These are phyloP conservation scores for Sterna hirundo DNA, from an alignment of 2,113 vertebrate genomes.

Conservation along the genomic window DNA sequence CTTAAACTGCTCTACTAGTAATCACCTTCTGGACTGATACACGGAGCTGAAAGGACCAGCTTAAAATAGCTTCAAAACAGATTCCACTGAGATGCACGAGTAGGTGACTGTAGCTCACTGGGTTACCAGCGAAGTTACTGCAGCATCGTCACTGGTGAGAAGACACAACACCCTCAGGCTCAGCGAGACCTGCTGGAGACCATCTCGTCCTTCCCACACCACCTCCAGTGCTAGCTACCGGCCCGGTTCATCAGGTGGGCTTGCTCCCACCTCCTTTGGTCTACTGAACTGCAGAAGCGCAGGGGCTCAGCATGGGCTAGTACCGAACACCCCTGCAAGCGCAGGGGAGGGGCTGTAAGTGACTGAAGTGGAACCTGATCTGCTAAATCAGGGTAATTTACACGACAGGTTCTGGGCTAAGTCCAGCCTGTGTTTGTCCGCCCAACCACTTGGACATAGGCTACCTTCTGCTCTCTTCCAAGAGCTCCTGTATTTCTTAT, in stretches of 20 bases:
- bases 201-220: neutral
- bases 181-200: neutral
- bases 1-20: neutral
- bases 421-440: neutral
- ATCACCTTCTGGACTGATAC: neutral
- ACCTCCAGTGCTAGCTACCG: neutral
- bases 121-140: neutral
- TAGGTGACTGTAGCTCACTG: neutral
- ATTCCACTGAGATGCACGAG: neutral
- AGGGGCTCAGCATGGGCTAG: neutral
- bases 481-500: neutral
- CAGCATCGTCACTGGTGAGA: neutral
- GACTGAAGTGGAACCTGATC: neutral
- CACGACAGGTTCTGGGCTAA: neutral
- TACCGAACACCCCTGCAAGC: too few relatives aligned
- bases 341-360: neutral
- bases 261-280: neutral
- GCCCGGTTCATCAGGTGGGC: neutral
- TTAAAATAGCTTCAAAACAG: neutral
- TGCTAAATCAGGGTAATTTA: neutral
- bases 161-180: neutral
- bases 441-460: neutral
- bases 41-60: neutral
- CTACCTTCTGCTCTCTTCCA: neutral
- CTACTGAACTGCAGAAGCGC: neutral